A percentile compares a stretch with the other conserved stretches of the same genome.
Conservation (phyloP, 2,888 invertebrate genomes). For the Lamellibrachia columna region DNA sequence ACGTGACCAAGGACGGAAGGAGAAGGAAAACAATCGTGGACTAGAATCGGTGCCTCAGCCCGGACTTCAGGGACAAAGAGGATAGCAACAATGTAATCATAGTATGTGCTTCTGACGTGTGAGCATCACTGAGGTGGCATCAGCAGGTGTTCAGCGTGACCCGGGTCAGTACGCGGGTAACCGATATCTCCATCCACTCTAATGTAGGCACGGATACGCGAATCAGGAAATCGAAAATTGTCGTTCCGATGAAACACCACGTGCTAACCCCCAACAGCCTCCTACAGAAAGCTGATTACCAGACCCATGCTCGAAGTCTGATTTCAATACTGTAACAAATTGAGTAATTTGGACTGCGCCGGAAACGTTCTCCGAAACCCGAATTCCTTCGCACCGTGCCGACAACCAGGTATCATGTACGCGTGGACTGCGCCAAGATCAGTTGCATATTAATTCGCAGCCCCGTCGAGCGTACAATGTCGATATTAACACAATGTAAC, state of each 20-base stretch:
- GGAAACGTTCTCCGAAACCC: background rate
- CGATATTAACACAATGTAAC: background rate
- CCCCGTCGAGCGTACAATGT: background rate
- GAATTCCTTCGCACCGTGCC: background rate
- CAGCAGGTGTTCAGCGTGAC: background rate
- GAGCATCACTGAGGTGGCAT: background rate
- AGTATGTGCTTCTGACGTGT: background rate
- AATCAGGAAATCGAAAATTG: background rate
- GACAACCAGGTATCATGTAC: background rate
- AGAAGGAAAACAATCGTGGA: no score
- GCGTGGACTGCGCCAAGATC: background rate
- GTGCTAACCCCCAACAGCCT: background rate
- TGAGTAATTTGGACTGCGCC: background rate
- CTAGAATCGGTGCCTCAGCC: no score
- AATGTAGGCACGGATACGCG: background rate
- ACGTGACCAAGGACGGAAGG: no score
- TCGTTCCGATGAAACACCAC: background rate
- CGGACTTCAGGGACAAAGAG: background rate
- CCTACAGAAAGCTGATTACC: background rate
- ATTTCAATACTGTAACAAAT: background rate
- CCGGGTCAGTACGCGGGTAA: background rate
- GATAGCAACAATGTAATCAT: background rate
- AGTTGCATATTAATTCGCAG: background rate
- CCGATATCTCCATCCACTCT: background rate
- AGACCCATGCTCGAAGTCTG: background rate